Percentiles rank a stretch among this genome's conserved stretches.
These are phyloP conservation scores for Centroberyx gerrardi DNA, from an alignment of 2,797 vertebrate species.

Conservation along the genomic window DNA sequence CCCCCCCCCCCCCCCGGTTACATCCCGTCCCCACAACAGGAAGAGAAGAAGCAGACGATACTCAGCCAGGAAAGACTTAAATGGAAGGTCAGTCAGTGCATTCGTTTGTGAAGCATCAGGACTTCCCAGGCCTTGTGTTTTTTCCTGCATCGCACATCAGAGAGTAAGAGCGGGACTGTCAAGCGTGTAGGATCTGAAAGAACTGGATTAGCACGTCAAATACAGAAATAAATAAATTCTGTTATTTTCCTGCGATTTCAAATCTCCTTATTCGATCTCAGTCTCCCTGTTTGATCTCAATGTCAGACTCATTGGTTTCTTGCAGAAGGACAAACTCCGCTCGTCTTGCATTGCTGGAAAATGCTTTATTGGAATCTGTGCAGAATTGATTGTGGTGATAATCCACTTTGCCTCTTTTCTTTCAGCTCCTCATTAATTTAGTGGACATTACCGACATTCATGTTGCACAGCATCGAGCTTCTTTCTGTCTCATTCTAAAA, in stretches of 20 bases:
- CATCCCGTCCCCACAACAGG: slow-evolving; percentile 50
- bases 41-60: slow-evolving; percentile 55
- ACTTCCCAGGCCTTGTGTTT: slow-evolving; percentile 29
- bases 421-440: not conserved
- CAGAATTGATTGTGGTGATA: not conserved
- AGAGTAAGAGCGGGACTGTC: slow-evolving; percentile 6
- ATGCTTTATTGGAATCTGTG: not conserved
- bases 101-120: slow-evolving; percentile 33
- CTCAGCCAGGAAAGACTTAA: slow-evolving; percentile 56
- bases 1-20: not conserved
- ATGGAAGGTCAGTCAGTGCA: slow-evolving; percentile 24
- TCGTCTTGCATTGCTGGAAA: not conserved
- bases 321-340: slow-evolving; percentile 7
- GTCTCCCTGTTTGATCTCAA: not conserved
- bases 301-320: not conserved
- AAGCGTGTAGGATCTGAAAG: slow-evolving; percentile 10
- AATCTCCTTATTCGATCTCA: slow-evolving; percentile 14
- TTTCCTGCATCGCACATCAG: slow-evolving; percentile 42
- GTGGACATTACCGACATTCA: not conserved
- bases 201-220: slow-evolving; percentile 33
- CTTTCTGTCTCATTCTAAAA: not conserved
- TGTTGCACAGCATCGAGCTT: not conserved
- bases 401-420: not conserved
- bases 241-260: slow-evolving; percentile 18
- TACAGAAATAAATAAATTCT: slow-evolving; percentile 27